Conservation (phyloP, 1,140 invertebrate genomes). For the Antheraea pernyi region DNA sequence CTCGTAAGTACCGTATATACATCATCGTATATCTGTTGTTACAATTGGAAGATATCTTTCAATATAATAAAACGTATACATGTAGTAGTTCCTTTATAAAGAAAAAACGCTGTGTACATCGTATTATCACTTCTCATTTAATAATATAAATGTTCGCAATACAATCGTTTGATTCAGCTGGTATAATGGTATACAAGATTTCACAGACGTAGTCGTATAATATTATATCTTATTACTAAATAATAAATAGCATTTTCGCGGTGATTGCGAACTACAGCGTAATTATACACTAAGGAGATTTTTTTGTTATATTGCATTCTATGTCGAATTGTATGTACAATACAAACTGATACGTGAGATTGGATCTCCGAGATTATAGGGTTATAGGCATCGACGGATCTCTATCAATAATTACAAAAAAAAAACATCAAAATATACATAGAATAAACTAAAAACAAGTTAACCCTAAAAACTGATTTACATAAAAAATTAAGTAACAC, state of each 20-base stretch:
- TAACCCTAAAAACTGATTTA: constrained; percentile 69
- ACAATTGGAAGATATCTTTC: constrained; percentile 67
- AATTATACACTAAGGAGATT: constrained; percentile 75
- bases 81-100: constrained; percentile 65
- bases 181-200: constrained; percentile 72
- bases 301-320: constrained; percentile 58
- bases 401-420: constrained; percentile 33
- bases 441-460: constrained; percentile 44
- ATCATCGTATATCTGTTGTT: constrained; percentile 73
- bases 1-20: constrained; percentile 73
- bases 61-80: constrained; percentile 72
- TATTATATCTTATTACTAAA: constrained; percentile 69
- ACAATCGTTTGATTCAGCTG: constrained; percentile 57
- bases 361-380: constrained; percentile 75
- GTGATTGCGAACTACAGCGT: constrained; percentile 58
- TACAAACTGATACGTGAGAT: constrained; percentile 59
- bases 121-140: constrained; percentile 65
- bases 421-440: constrained; percentile 74
- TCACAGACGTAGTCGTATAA: constrained; percentile 71
- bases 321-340: constrained; percentile 61
- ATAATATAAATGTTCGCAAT: constrained; percentile 54
- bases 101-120: constrained; percentile 55
- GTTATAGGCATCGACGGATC: constrained; percentile 65
- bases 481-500: constrained; percentile 67
- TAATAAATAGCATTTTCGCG: constrained; percentile 74